Conservation (phyloP, 2,888 invertebrate species). For the Acleris cristana region DNA sequence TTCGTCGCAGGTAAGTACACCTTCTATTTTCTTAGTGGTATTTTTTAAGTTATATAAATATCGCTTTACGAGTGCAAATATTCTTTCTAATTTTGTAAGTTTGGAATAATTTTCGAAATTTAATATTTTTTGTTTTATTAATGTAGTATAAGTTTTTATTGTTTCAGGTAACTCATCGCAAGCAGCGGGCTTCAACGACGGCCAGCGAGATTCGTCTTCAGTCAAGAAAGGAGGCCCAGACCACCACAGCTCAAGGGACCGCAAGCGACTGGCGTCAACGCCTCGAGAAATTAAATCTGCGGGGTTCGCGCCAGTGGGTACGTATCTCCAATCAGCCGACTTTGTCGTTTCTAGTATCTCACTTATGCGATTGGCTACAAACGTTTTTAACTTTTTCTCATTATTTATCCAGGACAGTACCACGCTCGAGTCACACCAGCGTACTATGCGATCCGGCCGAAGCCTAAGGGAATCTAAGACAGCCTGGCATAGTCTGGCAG, state of each 20-base stretch:
- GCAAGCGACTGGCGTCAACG: slow-evolving; percentile 17
- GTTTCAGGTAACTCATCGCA: slow-evolving; percentile 12
- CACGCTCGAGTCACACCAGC: slow-evolving; percentile 43
- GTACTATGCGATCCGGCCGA: slow-evolving; percentile 12
- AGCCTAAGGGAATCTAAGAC: slow-evolving; percentile 35
- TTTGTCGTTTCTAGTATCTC: slow-evolving; percentile 23
- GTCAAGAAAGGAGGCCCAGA: slow-evolving; percentile 28
- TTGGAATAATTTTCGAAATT: slow-evolving; percentile 7
- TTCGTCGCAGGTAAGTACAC: slow-evolving; percentile 34
- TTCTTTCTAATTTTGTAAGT: slow-evolving; percentile 22
- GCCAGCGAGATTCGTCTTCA: slow-evolving; percentile 21
- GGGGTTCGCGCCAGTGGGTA: slow-evolving; percentile 33
- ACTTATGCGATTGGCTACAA: slow-evolving; percentile 29
- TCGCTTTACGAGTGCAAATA: slow-evolving; percentile 19
- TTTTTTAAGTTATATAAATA: slow-evolving; percentile 28
- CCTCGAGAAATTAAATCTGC: slow-evolving; percentile 37
- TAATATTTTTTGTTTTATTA: too few species aligned
- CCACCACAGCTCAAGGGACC: slow-evolving; percentile 26
- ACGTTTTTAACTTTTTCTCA: slow-evolving; percentile 21
- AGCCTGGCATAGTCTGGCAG: slow-evolving; percentile 29
- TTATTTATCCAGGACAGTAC: slow-evolving; percentile 32
- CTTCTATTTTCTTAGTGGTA: background rate
- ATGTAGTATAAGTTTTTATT: background rate
- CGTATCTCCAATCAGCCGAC: slow-evolving; percentile 31
- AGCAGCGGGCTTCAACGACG: slow-evolving; percentile 16